A percentile compares a stretch with the other conserved stretches of the same genome.
These are phyloP conservation scores for Diuraphis noxia DNA, from an alignment of 1,140 invertebrate genomes.

Conservation along the genomic window DNA sequence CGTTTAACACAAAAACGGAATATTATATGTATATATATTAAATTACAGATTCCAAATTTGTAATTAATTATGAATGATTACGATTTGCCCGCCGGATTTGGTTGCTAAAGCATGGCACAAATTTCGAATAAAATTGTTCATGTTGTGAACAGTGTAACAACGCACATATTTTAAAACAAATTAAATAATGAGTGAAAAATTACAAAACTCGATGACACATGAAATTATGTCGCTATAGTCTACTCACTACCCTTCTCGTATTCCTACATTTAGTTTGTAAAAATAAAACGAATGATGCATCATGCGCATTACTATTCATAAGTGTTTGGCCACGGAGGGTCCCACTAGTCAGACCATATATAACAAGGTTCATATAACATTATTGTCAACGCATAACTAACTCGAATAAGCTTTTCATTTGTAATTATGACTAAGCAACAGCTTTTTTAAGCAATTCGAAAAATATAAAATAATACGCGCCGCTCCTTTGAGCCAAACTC, in stretches of 20 bases:
- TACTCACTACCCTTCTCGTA: neutral
- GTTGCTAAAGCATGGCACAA: too few relatives aligned
- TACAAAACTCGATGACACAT: neutral
- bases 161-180: neutral
- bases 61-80: too few relatives aligned
- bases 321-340: neutral
- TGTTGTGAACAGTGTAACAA: too few relatives aligned
- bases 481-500: conserved; percentile 20
- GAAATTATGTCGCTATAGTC: neutral
- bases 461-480: conserved; percentile 12
- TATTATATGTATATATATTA: too few relatives aligned
- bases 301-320: neutral
- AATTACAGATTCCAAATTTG: too few relatives aligned
- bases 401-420: conserved; percentile 9
- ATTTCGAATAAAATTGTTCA: too few relatives aligned
- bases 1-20: neutral
- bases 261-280: neutral
- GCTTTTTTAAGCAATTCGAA: conserved; percentile 38
- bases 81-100: too few relatives aligned
- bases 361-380: conserved; percentile 19
- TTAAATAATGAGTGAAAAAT: neutral
- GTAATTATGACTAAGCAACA: conserved; percentile 42
- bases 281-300: neutral
- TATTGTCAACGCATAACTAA: conserved; percentile 1
- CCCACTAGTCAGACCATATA: neutral